Base-by-base conservation (phyloP, 2,888 invertebrate species). In the Callinectes sapidus region DNA sequence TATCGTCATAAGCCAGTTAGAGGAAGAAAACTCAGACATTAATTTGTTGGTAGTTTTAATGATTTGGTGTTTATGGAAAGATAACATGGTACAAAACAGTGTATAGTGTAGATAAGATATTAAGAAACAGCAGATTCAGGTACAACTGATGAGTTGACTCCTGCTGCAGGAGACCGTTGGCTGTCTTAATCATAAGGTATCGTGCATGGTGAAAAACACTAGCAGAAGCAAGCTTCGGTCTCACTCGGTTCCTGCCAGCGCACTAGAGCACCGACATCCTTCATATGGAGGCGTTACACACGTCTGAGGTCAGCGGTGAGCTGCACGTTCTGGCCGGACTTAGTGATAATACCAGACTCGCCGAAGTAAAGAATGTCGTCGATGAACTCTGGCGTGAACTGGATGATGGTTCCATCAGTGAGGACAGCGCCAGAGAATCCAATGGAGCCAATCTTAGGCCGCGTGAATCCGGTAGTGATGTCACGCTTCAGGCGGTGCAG, bases 291-390 rank as follows among this genome's bases (percentile, higher is more conserved):
- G n/a, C 61, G 61, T 61, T 85, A 86, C 23, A 61, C 35, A 42
- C 87, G 61, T 61, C 48, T 87, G 71, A 91, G 87, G 91, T 87
- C 86, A n/a, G 42, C 54, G 71, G 66, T 42, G 39, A 93, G 90
- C 90, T 93, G 93, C 28, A 93, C 81, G 87, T 92, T 92, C 23
- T 85, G 66, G 14, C 93, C 93, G 48, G 66, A 85, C 71, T 86
- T 66, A 35, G 77, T 87, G 23, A 93, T 66, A 77, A 93, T 93
- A 18, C 93, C 93, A 10, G 92, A 91, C 48, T 90, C 91, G 23
- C 93, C 93, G 81, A 92, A 66, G 32, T 48, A 42, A 14, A 87
- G 92, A 16, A 89, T 90, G 85, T 90, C 90, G 6, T 61, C 55
- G 54, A 48, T 32, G 71, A 88, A 42, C 32, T 87, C 89, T 2